Evolutionary conservation across 2,113 vertebrate species (phyloP), one percentile per base, ranked within the genome.

Genomic region (Tiliqua scincoides): DNA sequence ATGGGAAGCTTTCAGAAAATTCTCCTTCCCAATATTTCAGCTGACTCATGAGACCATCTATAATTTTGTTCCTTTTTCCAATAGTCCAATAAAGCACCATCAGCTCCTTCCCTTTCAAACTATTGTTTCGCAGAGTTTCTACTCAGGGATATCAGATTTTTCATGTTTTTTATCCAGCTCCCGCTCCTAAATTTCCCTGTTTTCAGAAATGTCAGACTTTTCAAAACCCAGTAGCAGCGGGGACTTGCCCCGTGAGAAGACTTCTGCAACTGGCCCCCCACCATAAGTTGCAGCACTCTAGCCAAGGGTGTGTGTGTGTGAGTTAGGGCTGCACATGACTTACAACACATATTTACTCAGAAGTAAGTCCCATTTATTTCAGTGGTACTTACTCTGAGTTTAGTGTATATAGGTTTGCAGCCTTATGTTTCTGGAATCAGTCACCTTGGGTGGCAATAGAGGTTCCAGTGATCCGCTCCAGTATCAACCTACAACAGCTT

Each of bases 391-490:
- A n/a, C n/a, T n/a, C n/a, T n/a, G n/a, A n/a, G n/a, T n/a, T n/a
- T n/a, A n/a, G n/a, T n/a, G n/a, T n/a, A n/a, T n/a, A n/a, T n/a
- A n/a, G n/a, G n/a, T n/a, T n/a, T n/a, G n/a, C n/a, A n/a, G 88
- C 14, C 40, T 87, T 79, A 30, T 82, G 82, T 90, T 92, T 85
- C 82, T 89, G 67, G 70, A 93, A 43, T 32, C 72, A 82, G 35
- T 86, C 89, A 82, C 88, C 84, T 91, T 76, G 88, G 52, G 35
- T 87, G 84, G 80, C 76, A 90, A 76, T 23, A 89, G 80, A 6
- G 15, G 32, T 91, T 78, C 82, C 54, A 70, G 82, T 84, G 79
- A 71, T 76, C 79, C 84, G 25, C 68, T 75, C 75, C 75, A 72
- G 84, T 84, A 93, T 77, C 78, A 88, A 93, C 89, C 89, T 40